phyloP scores from a whole-genome alignment of 2,797 vertebrate genomes.

The Glossophaga mutica region DNA sequence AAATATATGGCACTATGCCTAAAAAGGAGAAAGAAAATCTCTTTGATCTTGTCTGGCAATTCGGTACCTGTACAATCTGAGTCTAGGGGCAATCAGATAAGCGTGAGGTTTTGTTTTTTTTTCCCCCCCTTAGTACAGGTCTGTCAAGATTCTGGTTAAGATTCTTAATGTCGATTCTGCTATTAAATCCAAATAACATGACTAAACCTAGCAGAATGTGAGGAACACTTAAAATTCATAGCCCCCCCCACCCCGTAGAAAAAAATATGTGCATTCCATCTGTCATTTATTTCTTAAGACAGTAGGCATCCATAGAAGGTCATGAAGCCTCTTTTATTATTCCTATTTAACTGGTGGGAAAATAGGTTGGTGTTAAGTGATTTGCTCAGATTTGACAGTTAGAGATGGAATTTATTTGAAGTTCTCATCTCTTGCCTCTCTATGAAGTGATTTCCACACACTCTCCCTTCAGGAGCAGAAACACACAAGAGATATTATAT shows the following conservation, averaged over 20 bases:
- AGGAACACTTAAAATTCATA: slow-evolving; percentile 11
- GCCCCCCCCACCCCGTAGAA: not conserved
- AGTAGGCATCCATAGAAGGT: slow-evolving; percentile 16
- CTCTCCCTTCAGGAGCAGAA: not conserved
- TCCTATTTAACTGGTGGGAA: not conserved
- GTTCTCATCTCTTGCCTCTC: not conserved
- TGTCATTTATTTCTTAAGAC: slow-evolving; percentile 35
- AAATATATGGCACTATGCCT: not conserved
- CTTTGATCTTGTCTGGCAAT: slow-evolving; percentile 50
- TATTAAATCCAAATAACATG: slow-evolving; percentile 25
- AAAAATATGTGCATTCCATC: slow-evolving; percentile 50
- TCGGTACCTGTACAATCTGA: not conserved
- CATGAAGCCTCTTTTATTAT: slow-evolving; percentile 45
- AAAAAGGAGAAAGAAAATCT: not conserved
- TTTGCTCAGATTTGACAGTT: slow-evolving; percentile 42
- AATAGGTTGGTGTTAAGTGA: slow-evolving; percentile 37
- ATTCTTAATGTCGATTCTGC: slow-evolving; percentile 43
- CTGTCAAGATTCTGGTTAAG: slow-evolving; percentile 27
- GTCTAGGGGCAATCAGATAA: slow-evolving; percentile 46
- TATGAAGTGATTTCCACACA: not conserved
- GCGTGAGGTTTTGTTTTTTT: not conserved
- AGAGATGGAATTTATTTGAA: not conserved
- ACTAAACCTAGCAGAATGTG: slow-evolving; percentile 27
- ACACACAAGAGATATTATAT: slow-evolving; percentile 6
- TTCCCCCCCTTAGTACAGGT: slow-evolving; percentile 9